A percentile compares a stretch with the other conserved stretches of the same genome.
phyloP scores from a whole-genome alignment of 2,888 invertebrate species.

The Onchidella celtica region DNA sequence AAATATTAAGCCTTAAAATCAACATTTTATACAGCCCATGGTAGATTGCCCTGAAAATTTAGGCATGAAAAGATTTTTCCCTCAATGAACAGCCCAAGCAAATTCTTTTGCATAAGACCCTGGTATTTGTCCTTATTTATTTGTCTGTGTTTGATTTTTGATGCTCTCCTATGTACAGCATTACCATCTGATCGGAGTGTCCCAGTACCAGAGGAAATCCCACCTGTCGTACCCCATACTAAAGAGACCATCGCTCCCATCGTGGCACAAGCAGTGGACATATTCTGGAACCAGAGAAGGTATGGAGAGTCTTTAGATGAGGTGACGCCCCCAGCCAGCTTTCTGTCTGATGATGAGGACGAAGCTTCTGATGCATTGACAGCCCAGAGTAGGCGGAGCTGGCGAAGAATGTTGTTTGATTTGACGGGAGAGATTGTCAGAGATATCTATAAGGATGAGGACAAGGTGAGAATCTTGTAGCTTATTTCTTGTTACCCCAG shows the following conservation, averaged over 20 bases:
- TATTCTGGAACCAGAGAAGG: conserved; percentile 72
- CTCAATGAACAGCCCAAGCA: no score
- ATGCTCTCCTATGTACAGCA: no score
- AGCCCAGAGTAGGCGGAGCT: conserved; percentile 69
- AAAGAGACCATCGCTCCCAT: conserved; percentile 68
- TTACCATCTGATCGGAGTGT: neutral
- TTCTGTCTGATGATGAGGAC: conserved; percentile 51
- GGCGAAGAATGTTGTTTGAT: conserved; percentile 77
- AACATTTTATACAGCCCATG: no score
- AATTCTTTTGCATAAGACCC: no score
- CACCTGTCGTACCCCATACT: conserved; percentile 71
- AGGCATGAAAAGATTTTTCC: no score
- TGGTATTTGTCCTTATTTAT: no score
- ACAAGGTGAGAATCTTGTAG: conserved; percentile 63
- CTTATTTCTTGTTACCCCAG: neutral
- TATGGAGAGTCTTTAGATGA: conserved; percentile 71
- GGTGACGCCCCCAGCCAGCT: conserved; percentile 64
- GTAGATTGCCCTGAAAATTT: no score
- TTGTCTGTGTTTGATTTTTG: no score
- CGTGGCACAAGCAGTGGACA: conserved; percentile 69
- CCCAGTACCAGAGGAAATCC: conserved; percentile 12
- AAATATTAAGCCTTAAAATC: no score
- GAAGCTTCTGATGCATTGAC: neutral
- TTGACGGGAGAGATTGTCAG: conserved; percentile 77
- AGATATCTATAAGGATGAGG: conserved; percentile 76